Evolutionary conservation across 2,888 invertebrate species (phyloP).

Genomic region (Drosophila melanosoma): DNA sequence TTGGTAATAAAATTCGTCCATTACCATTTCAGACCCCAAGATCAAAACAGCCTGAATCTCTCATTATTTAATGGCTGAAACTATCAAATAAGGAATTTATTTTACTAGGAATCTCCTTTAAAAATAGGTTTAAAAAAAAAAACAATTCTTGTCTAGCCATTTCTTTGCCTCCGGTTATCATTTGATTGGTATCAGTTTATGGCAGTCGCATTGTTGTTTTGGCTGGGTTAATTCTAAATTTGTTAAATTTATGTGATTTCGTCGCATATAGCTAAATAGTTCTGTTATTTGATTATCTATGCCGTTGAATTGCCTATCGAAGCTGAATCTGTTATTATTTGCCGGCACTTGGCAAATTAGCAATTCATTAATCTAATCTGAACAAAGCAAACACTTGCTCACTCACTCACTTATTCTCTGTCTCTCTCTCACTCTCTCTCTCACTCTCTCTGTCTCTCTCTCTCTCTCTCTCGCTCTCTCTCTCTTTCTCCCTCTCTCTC

Average conservation of each 20-base stretch:
- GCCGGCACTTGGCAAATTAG: constrained; percentile 4
- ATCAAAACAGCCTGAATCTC: background rate
- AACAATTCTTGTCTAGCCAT: background rate
- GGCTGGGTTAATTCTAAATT: background rate
- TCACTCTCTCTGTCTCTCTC: background rate
- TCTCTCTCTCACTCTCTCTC: background rate
- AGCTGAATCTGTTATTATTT: background rate
- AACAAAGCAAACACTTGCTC: background rate
- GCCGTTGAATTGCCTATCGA: background rate
- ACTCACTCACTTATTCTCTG: background rate
- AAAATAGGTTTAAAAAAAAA: background rate
- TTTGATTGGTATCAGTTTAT: background rate
- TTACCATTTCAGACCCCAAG: too few species aligned
- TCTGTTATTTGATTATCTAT: background rate
- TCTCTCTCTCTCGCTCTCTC: too few species aligned
- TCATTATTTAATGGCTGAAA: background rate
- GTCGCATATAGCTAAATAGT: background rate
- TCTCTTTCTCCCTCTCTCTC: background rate
- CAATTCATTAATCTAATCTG: constrained; percentile 15
- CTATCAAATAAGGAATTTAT: background rate
- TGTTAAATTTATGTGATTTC: background rate
- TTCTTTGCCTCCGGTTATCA: background rate
- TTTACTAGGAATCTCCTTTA: background rate
- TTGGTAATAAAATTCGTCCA: background rate
- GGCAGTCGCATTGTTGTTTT: background rate